A percentile compares a stretch with the other conserved stretches of the same genome.
phyloP scores from a whole-genome alignment of 2,113 vertebrate species.

The Scomber scombrus region DNA sequence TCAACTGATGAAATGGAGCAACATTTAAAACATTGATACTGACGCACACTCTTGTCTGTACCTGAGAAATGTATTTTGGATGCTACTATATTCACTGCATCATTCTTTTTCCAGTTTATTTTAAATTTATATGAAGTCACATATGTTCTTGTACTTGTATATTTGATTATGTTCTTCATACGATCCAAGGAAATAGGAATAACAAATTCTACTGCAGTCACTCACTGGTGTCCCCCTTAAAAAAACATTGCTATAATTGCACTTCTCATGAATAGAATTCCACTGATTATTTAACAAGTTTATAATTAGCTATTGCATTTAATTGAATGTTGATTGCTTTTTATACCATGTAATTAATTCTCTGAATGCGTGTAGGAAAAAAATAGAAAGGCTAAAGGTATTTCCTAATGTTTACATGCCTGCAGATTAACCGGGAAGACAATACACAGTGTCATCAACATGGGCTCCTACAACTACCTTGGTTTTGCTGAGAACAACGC shows the following conservation, averaged over 20 bases:
- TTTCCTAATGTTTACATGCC: conserved; percentile 35
- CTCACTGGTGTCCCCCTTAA: conserved; percentile 13
- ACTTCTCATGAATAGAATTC: conserved; percentile 14
- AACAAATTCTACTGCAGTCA: neutral
- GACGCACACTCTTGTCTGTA: conserved; percentile 7
- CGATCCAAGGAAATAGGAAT: neutral
- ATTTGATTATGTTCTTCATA: conserved; percentile 5
- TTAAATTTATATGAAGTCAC: neutral
- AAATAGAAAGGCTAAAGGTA: conserved; percentile 17
- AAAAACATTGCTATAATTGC: conserved; percentile 29
- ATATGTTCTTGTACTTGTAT: neutral
- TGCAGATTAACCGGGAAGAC: conserved; percentile 90
- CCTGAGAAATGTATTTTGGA: neutral
- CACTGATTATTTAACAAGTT: conserved; percentile 8
- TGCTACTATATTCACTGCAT: neutral
- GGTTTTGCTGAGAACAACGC: conserved; percentile 89
- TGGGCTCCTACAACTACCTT: conserved; percentile 97
- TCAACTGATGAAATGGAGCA: conserved; percentile 40
- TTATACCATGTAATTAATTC: conserved; percentile 27
- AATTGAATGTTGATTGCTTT: conserved; percentile 50
- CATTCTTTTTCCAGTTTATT: neutral
- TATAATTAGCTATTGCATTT: conserved; percentile 38
- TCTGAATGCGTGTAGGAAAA: neutral
- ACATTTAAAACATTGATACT: conserved; percentile 18
- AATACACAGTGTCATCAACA: conserved; percentile 92